phyloP scores from a whole-genome alignment of 2,797 vertebrate genomes.

The Novumbra hubbsi region DNA sequence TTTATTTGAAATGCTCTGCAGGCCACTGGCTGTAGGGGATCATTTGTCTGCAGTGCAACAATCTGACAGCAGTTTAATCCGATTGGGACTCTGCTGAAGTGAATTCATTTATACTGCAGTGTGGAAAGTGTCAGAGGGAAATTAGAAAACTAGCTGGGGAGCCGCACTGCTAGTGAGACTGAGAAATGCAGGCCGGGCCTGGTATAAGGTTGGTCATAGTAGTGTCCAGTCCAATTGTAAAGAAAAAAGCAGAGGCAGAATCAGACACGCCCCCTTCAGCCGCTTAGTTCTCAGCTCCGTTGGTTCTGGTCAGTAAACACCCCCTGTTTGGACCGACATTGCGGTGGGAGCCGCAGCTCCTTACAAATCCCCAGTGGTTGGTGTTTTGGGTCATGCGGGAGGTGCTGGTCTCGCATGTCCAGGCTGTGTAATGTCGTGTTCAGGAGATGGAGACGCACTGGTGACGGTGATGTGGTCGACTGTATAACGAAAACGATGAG shows the following conservation, averaged over 20 bases:
- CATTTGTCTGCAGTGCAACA: slow-evolving; percentile 81
- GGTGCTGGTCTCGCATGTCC: no score
- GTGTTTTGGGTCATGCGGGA: no score
- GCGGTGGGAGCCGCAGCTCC: no score
- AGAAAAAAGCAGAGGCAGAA: not conserved
- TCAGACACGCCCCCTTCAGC: not conserved
- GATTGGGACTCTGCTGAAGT: slow-evolving; percentile 68
- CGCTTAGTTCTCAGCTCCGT: not conserved
- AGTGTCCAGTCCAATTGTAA: no score
- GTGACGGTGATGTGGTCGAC: no score
- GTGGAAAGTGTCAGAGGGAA: slow-evolving; percentile 71
- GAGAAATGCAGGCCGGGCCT: slow-evolving; percentile 13
- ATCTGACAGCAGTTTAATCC: slow-evolving; percentile 85
- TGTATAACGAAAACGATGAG: no score
- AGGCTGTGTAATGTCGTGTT: no score
- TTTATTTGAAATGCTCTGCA: slow-evolving; percentile 79
- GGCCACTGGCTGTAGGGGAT: slow-evolving; percentile 70
- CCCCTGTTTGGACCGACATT: no score
- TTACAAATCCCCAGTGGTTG: no score
- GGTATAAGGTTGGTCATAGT: no score
- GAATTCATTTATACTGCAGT: slow-evolving; percentile 82
- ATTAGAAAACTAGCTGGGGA: slow-evolving; percentile 73
- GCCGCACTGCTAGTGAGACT: not conserved
- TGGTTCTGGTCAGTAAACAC: not conserved
- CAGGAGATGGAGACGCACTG: no score